Conservation (phyloP, 2,113 vertebrate species). For the Micromys minutus region DNA sequence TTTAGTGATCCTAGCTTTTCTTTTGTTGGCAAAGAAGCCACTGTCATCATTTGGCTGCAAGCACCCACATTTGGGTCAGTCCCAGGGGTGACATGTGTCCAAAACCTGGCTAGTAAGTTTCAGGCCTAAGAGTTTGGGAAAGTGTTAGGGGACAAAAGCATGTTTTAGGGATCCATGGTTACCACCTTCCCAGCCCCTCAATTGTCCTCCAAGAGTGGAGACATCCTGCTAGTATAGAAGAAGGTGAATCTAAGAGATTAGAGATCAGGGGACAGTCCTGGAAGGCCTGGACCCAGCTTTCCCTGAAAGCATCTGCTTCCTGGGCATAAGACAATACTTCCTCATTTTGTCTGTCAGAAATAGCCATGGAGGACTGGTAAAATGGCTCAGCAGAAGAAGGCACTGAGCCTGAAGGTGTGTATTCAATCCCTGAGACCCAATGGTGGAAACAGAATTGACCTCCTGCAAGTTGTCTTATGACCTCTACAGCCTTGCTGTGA, state of each 20-base stretch:
- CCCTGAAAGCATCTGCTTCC: constrained; percentile 6
- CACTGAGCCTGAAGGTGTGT: background rate
- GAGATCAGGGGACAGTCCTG: background rate
- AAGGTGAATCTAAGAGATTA: background rate
- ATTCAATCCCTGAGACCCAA: background rate
- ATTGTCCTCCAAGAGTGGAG: too few relatives aligned
- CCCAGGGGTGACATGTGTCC: background rate
- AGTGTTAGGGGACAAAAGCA: background rate
- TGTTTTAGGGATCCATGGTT: background rate
- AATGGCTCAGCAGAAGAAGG: background rate
- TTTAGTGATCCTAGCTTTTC: background rate
- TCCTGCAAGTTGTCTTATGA: background rate
- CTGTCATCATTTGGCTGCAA: background rate
- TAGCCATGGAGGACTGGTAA: background rate
- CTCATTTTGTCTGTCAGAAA: background rate
- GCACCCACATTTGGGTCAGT: background rate
- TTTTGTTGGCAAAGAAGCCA: background rate
- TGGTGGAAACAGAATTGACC: background rate
- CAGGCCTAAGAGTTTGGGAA: background rate
- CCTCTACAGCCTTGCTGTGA: background rate
- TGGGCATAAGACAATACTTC: background rate
- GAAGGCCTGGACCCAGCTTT: background rate
- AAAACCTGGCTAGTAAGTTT: background rate
- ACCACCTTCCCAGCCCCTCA: background rate
- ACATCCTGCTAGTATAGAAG: background rate